These are phyloP conservation scores for Mugil cephalus DNA, from an alignment of 2,113 vertebrate genomes.

Conservation along the genomic window DNA sequence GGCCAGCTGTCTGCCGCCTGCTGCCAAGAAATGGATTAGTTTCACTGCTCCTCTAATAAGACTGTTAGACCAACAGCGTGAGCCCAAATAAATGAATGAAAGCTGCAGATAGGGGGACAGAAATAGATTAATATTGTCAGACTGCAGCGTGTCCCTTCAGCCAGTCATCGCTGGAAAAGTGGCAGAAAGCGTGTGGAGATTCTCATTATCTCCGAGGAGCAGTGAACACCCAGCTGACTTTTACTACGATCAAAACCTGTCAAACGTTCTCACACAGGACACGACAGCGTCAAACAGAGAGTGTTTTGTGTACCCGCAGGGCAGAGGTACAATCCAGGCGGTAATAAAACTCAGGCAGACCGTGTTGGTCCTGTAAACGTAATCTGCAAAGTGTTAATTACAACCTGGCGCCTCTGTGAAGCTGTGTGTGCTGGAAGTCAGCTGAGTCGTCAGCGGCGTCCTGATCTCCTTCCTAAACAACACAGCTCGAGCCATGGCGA, in stretches of 20 bases:
- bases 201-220: constrained; percentile 44
- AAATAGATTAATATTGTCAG: constrained; percentile 59
- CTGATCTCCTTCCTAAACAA: constrained; percentile 59
- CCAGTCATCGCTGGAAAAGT: constrained; percentile 30
- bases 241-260: constrained; percentile 35
- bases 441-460: constrained; percentile 59
- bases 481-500: constrained; percentile 42
- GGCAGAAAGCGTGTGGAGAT: constrained; percentile 7
- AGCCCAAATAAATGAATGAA: constrained; percentile 55
- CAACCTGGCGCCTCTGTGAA: constrained; percentile 78
- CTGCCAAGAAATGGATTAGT: constrained; percentile 63
- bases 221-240: constrained; percentile 29
- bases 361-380: constrained; percentile 82
- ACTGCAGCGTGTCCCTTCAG: constrained; percentile 20
- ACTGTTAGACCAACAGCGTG: constrained; percentile 53
- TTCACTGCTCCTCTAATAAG: constrained; percentile 56
- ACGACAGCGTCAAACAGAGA: constrained; percentile 62
- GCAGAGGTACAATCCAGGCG: constrained; percentile 45
- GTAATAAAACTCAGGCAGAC: constrained; percentile 75
- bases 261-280: constrained; percentile 51
- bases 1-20: constrained; percentile 57
- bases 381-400: constrained; percentile 83
- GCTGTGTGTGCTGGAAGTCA: constrained; percentile 65
- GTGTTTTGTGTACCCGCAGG: constrained; percentile 52
- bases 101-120: constrained; percentile 41